Percentiles rank a stretch among this genome's conserved stretches.
Evolutionary conservation across 2,113 vertebrate species (phyloP).

Genomic region (Campylomormyrus numenius): DNA sequence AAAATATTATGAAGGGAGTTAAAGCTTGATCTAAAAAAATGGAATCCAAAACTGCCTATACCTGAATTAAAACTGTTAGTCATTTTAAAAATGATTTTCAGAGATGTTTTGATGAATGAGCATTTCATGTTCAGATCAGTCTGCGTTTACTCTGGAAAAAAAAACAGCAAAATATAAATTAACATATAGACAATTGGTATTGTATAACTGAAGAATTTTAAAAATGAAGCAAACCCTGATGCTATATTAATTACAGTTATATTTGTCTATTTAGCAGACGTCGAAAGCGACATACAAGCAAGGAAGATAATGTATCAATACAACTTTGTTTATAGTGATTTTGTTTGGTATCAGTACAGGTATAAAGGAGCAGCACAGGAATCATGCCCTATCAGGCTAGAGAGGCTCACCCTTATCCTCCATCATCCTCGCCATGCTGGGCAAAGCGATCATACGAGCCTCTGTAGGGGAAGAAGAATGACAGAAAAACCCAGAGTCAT

Average conservation of each 20-base stretch:
- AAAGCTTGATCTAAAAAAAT: not conserved
- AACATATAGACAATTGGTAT: not conserved
- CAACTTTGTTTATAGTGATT: not conserved
- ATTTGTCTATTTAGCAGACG: not conserved
- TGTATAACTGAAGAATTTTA: not conserved
- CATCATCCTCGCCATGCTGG: not conserved
- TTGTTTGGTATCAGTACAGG: not conserved
- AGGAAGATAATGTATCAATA: not conserved
- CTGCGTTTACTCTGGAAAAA: constrained; percentile 15
- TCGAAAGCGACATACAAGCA: not conserved
- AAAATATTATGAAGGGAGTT: not conserved
- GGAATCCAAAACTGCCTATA: not conserved
- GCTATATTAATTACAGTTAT: not conserved
- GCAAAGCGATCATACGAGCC: constrained; percentile 4
- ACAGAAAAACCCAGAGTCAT: not conserved
- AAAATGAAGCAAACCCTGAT: not conserved
- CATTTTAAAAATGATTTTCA: not conserved
- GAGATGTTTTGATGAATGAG: not conserved
- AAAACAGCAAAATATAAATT: constrained; percentile 13
- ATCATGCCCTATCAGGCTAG: no score
- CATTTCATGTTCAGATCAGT: not conserved
- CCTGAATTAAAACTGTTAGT: not conserved
- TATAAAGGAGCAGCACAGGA: not conserved
- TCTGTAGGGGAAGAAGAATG: not conserved
- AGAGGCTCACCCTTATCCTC: not conserved